A percentile compares a stretch with the other conserved stretches of the same genome.
Evolutionary conservation across 2,797 vertebrate species (phyloP).

Genomic region (Sebastes trivittatus): DNA sequence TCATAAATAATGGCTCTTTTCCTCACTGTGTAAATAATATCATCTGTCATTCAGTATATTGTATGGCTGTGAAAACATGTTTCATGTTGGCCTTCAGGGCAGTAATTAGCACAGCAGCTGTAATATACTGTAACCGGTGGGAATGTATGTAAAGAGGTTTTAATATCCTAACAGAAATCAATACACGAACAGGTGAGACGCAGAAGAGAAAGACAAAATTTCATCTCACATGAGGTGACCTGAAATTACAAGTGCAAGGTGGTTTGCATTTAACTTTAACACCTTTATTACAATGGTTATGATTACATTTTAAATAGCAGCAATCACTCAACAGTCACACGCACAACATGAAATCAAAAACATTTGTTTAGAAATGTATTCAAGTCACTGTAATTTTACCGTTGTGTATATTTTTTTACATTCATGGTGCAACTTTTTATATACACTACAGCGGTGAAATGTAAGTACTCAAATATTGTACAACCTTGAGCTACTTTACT

Average conservation of each 20-base stretch:
- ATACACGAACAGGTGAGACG: neutral
- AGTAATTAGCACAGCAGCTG: neutral
- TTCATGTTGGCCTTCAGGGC: neutral
- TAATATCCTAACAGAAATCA: neutral
- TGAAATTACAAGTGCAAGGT: neutral
- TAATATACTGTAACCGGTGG: neutral
- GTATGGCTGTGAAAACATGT: conserved; percentile 7
- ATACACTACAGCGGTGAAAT: neutral
- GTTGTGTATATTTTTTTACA: neutral
- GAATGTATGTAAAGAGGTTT: neutral
- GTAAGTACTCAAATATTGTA: neutral
- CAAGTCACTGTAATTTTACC: neutral
- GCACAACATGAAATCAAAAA: neutral
- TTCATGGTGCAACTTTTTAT: neutral
- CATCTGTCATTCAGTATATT: neutral
- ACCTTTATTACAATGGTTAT: neutral
- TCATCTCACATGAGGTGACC: neutral
- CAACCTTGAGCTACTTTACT: neutral
- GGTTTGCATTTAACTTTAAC: neutral
- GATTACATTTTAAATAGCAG: neutral
- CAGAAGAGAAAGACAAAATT: neutral
- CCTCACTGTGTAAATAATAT: conserved; percentile 15
- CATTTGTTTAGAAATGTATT: neutral
- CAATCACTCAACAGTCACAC: neutral
- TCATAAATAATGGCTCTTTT: conserved; percentile 20